phyloP scores from a whole-genome alignment of 2,888 invertebrate genomes.

The Agriopis leucophaearia region DNA sequence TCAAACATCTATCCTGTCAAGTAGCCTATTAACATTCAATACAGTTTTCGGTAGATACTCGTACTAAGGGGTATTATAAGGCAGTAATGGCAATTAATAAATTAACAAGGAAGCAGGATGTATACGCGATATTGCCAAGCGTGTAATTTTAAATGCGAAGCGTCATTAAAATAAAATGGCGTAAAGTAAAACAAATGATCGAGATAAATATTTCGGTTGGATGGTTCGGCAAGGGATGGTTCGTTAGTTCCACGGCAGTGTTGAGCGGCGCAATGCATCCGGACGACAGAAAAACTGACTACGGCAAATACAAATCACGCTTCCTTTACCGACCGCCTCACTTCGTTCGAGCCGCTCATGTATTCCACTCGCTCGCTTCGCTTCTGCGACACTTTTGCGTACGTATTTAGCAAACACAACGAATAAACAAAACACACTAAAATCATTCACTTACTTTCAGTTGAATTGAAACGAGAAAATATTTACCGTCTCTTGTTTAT shows the following conservation, averaged over 20 bases:
- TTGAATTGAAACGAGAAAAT: slow-evolving; percentile 37
- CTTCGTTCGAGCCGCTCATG: slow-evolving; percentile 28
- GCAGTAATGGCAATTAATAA: not conserved
- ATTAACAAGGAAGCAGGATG: not conserved
- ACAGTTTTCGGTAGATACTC: too few relatives aligned
- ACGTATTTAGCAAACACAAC: slow-evolving; percentile 27
- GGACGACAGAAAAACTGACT: slow-evolving; percentile 73
- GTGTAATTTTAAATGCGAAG: slow-evolving; percentile 25
- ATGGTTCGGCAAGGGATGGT: slow-evolving; percentile 70
- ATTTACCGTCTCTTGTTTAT: slow-evolving; percentile 2
- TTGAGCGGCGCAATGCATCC: slow-evolving; percentile 67
- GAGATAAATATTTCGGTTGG: slow-evolving; percentile 73
- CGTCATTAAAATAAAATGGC: slow-evolving; percentile 52
- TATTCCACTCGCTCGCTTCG: slow-evolving; percentile 10
- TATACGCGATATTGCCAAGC: slow-evolving; percentile 11
- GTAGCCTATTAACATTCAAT: too few relatives aligned
- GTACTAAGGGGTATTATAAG: too few relatives aligned
- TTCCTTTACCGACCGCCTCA: slow-evolving; percentile 52
- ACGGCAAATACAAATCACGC: slow-evolving; percentile 78
- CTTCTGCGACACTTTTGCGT: slow-evolving; percentile 24
- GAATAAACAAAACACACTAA: slow-evolving; percentile 26
- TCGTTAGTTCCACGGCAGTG: slow-evolving; percentile 76
- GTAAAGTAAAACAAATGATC: slow-evolving; percentile 65
- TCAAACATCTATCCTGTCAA: too few relatives aligned
- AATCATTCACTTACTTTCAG: slow-evolving; percentile 31